Evolutionary conservation across 1,140 invertebrate genomes (phyloP), one percentile per base, ranked within the genome.

Genomic region (Bilobella aurantiaca): DNA sequence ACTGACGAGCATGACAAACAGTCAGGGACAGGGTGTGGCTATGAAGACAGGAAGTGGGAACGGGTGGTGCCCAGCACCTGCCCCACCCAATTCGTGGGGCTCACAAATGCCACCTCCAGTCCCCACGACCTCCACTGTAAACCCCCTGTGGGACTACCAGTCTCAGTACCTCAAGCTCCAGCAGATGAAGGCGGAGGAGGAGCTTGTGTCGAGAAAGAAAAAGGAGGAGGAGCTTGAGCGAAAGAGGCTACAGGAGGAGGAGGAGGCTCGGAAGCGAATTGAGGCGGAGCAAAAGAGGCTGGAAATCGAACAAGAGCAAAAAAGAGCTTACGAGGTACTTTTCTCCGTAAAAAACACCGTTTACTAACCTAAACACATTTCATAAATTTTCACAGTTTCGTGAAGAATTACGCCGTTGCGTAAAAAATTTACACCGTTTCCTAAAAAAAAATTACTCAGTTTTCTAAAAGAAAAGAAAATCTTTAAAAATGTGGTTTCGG

Each of bases 241-340:
- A 47, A 66, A 68, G 25, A 47, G 62, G 21, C 57, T 69, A 49
- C 57, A 67, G n/a, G 67, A 69, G 32, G 72, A 73, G 31, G 82
- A 77, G 69, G 79, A 74, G 29, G 75, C 79, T 58, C 71, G 76
- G 46, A 76, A 77, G 5, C 74, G 74, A 64, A 72, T 77, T 60
- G 78, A 79, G 23, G n/a, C n/a, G n/a, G 69, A 71, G 37, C 67
- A 72, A 58, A 59, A 69, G 30, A 67, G 56, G 59, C 63, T 65
- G 34, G 68, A 63, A 66, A 65, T 65, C 66, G 71, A 74, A 62
- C 66, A 71, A 62, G 68, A 67, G 62, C 66, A 74, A 72, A 69
- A 69, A 61, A 60, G 63, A 70, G 37, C 37, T n/a, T 42, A 42
- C n/a, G 37, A 42, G 37, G 37, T 42, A 42, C 37, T n/a, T 42